phyloP scores from a whole-genome alignment of 2,113 vertebrate species.

The Agelaius tricolor region DNA sequence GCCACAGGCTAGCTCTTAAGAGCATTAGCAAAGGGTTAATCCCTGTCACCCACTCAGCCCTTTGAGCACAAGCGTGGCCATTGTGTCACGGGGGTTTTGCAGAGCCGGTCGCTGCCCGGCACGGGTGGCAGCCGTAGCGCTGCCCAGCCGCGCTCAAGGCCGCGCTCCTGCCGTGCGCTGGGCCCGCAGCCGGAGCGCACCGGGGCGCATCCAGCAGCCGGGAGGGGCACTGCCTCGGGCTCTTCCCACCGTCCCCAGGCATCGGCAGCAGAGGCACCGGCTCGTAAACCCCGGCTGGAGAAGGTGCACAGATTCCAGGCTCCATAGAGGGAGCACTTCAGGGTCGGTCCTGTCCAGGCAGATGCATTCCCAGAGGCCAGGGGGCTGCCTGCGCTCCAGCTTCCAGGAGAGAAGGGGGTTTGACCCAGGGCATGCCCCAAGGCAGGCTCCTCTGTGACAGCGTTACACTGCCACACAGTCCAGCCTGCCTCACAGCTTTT shows the following conservation, averaged over 20 bases:
- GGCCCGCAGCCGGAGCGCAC: background rate
- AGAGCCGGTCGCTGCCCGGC: background rate
- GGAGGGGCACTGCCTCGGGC: background rate
- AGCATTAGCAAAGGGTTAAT: slow-evolving; percentile 48
- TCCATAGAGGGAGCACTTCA: background rate
- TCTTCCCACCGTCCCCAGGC: background rate
- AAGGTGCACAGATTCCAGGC: fast-evolving
- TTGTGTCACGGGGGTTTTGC: background rate
- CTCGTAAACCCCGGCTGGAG: fast-evolving
- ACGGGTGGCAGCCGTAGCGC: background rate
- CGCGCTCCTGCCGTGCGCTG: background rate
- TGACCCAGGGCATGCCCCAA: background rate
- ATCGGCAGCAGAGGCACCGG: fast-evolving
- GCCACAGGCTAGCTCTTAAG: slow-evolving; percentile 18
- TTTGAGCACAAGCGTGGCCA: background rate
- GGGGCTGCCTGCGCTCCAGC: background rate
- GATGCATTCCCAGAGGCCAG: background rate
- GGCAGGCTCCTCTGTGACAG: background rate
- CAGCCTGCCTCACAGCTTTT: background rate
- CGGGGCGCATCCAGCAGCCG: fast-evolving
- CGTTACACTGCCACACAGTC: background rate
- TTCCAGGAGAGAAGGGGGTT: fast-evolving
- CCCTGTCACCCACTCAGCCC: slow-evolving; percentile 33
- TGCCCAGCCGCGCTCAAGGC: fast-evolving
- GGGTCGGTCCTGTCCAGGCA: fast-evolving